These are phyloP conservation scores for Mesitornis unicolor DNA, from an alignment of 2,113 vertebrate species.

Conservation along the genomic window DNA sequence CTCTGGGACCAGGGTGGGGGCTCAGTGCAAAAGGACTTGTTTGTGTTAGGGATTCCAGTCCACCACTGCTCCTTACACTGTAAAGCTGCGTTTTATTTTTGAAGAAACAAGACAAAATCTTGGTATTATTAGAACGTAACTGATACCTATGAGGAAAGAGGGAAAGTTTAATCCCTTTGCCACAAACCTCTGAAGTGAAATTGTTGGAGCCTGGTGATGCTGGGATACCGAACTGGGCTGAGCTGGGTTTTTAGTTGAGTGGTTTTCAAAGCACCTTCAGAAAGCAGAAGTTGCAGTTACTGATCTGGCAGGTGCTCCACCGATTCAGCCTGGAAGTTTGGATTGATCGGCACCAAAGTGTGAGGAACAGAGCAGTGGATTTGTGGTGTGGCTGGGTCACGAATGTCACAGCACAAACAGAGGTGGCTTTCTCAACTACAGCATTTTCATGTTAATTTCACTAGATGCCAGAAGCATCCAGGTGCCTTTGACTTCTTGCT, in stretches of 20 bases:
- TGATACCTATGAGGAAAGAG: not conserved
- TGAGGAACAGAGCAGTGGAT: not conserved
- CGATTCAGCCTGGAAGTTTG: not conserved
- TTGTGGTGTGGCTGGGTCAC: rapidly evolving
- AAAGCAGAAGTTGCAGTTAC: not conserved
- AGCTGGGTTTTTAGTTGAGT: not conserved
- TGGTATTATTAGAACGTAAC: not conserved
- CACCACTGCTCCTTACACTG: rapidly evolving
- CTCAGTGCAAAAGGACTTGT: not conserved
- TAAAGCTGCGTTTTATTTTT: not conserved
- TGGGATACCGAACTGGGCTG: not conserved
- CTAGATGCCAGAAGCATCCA: not conserved
- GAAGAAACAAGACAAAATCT: not conserved
- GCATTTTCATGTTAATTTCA: rapidly evolving
- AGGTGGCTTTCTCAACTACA: rapidly evolving
- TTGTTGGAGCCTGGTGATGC: not conserved
- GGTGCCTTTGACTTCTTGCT: not conserved
- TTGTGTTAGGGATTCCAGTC: not conserved
- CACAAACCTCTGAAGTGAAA: not conserved
- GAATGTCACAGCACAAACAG: not conserved
- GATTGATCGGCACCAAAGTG: not conserved
- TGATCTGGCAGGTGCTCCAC: not conserved
- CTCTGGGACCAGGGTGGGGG: not conserved
- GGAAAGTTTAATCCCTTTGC: no score
- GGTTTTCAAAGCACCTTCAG: not conserved